A percentile compares a stretch with the other conserved stretches of the same genome.
Conservation (phyloP, 92 coral and sea anemone species). For the Porites lobata region DNA sequence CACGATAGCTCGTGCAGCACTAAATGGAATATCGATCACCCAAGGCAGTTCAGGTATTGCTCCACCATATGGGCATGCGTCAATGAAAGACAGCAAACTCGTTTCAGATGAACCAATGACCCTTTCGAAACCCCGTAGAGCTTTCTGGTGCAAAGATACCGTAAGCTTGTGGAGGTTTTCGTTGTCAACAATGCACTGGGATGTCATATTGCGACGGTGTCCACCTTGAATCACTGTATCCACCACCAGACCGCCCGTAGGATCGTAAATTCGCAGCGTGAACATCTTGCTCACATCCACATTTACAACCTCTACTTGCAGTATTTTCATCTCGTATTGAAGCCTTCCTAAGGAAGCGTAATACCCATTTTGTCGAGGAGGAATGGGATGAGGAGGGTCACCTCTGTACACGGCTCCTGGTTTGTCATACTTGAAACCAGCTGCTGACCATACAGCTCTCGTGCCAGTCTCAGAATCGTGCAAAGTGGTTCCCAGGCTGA, state of each 20-base stretch:
- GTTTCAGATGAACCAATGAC: slow-evolving; percentile 4
- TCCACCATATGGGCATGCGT: slow-evolving; percentile 29
- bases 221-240: slow-evolving; percentile 36
- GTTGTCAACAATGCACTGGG: neutral
- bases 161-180: slow-evolving; percentile 15
- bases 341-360: slow-evolving; percentile 32
- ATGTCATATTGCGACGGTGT: neutral
- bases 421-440: slow-evolving; percentile 36
- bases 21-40: slow-evolving; percentile 38
- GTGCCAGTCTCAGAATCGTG: slow-evolving; percentile 50
- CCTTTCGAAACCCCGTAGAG: slow-evolving; percentile 24
- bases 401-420: slow-evolving; percentile 73
- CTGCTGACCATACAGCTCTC: slow-evolving; percentile 33
- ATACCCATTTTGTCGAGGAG: slow-evolving; percentile 32
- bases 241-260: neutral
- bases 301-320: slow-evolving; percentile 21
- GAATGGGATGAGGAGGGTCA: slow-evolving; percentile 31
- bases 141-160: slow-evolving; percentile 34
- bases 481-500: slow-evolving; percentile 44
- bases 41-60: slow-evolving; percentile 27
- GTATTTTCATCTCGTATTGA: slow-evolving; percentile 19
- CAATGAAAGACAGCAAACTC: slow-evolving; percentile 17
- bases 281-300: slow-evolving; percentile 43
- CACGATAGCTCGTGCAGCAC: slow-evolving; percentile 3
- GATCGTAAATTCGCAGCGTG: slow-evolving; percentile 1